Base-by-base conservation (phyloP, 2,113 vertebrate genomes). In the Hippocampus comes region DNA sequence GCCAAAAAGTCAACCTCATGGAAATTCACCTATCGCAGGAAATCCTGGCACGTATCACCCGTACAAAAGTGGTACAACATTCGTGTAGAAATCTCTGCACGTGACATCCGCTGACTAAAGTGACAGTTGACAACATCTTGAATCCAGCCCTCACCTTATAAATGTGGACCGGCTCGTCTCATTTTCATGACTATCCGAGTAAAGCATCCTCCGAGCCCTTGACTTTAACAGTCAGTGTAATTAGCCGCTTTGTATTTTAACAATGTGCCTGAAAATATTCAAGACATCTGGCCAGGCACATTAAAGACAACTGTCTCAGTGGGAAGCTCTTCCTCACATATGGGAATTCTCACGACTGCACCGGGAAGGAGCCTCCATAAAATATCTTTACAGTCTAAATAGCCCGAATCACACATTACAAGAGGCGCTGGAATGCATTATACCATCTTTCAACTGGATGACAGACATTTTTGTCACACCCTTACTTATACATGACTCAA, bases 161-260 rank as follows among this genome's bases (percentile, higher is more conserved):
- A 25, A 60, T 30, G 59, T 18, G 11, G 63, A 43, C 5, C 4
- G 43, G 21, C 38, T 2, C 23, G 23, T 43, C 11, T 25, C 59
- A 30, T 61, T 34, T 61, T 61, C 59, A 18, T 20, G 59, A 61
- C 5, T 6, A 27, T 27, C 56, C 25, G 7, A 34, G 34, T 14
- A 61, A 61, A 23, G 9, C 41, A 17, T 65, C 34, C 61, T n/a
- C 30, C n/a, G 77, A 91, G 2, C 14, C 78, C 69, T 75, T 20
- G 83, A 71, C 84, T 53, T 75, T 87, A 87, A 84, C 86, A 83
- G 78, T 85, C 79, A 82, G 82, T 60, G 89, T 86, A 90, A 92
- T 70, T 87, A 84, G 80, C 84, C 80, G 72, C 78, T 90, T 69
- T 78, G 68, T 67, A 56, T 81, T 78, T 83, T 78, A 78, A 82